Percentiles rank a stretch among this genome's conserved stretches.
Conservation (phyloP, 2,113 vertebrate species). For the Rattus norvegicus region GRCr8 NC_086024.1:28020001-28020500, state of each 20-base stretch:
- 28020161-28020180: background rate
- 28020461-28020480: conserved; percentile 36
- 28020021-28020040: conserved; percentile 80
- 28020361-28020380: background rate
- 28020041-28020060: conserved; percentile 82
- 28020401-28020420: background rate
- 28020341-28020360: background rate
- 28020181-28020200: background rate
- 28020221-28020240: background rate
- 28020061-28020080: conserved; percentile 38
- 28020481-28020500: background rate
- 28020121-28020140: conserved; percentile 47
- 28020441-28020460: background rate
- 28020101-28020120: conserved; percentile 50
- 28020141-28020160: background rate
- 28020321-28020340: background rate
- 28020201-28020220: background rate
- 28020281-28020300: background rate
- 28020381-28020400: background rate
- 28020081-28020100: conserved; percentile 55
- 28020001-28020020: conserved; percentile 85
- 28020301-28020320: background rate
- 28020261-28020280: conserved; percentile 9
- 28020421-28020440: background rate
- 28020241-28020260: background rate